Evolutionary conservation across 2,888 invertebrate species (phyloP).

Genomic region (Esperia sulphurella): DNA sequence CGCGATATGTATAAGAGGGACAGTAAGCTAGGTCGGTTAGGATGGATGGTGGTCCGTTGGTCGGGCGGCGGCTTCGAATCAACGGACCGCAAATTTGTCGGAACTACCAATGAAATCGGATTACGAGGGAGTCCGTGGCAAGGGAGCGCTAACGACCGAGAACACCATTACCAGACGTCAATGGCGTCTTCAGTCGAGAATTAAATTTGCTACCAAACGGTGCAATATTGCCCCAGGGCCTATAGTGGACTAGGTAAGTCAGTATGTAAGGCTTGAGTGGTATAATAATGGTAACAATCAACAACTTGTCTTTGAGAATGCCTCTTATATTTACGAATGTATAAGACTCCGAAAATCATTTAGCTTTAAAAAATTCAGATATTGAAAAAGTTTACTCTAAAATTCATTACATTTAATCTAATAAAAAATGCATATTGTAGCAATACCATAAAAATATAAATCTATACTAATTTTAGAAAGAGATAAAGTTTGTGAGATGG

Average conservation of each 20-base stretch:
- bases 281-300: too few relatives aligned
- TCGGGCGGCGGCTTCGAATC: conserved; percentile 42
- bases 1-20: conserved; percentile 30
- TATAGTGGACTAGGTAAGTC: not conserved
- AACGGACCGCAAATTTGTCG: conserved; percentile 73
- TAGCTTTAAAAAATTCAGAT: too few relatives aligned
- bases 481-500: too few relatives aligned
- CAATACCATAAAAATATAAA: too few relatives aligned
- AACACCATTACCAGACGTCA: conserved; percentile 57
- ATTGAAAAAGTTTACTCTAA: too few relatives aligned
- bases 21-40: not conserved
- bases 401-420: too few relatives aligned
- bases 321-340: too few relatives aligned
- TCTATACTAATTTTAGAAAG: too few relatives aligned
- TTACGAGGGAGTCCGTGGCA: conserved; percentile 55
- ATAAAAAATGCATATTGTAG: too few relatives aligned
- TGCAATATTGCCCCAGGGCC: conserved; percentile 23
- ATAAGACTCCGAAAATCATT: too few relatives aligned
- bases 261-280: too few relatives aligned
- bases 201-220: conserved; percentile 38
- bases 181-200: conserved; percentile 41
- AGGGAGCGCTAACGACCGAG: conserved; percentile 61
- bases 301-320: too few relatives aligned
- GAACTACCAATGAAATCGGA: conserved; percentile 70
- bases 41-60: conserved; percentile 32